Conservation (phyloP, 2,797 vertebrate species). For the Semotilus atromaculatus region DNA sequence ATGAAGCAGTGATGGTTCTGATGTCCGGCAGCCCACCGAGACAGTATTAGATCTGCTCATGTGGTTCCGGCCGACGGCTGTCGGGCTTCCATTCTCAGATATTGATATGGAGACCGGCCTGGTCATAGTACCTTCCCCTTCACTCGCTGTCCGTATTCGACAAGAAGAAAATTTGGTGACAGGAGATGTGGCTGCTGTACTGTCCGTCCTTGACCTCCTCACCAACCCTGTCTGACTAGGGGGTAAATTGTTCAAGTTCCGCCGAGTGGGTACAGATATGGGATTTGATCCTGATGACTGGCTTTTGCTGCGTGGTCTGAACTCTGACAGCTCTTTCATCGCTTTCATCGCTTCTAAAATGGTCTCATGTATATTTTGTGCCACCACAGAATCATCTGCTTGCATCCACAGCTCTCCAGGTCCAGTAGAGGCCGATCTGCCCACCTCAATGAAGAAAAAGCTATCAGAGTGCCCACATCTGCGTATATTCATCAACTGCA, state of each 20-base stretch:
- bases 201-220: constrained; percentile 90
- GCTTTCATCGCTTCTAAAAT: constrained; percentile 98
- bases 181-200: constrained; percentile 82
- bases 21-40: constrained; percentile 72
- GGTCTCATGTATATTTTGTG: constrained; percentile 98
- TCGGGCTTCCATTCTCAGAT: constrained; percentile 83
- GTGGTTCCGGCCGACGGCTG: constrained; percentile 81
- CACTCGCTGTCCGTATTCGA: constrained; percentile 91
- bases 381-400: constrained; percentile 95
- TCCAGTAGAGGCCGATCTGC: constrained; percentile 92
- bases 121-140: constrained; percentile 88
- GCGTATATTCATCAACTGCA: constrained; percentile 98
- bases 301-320: constrained; percentile 96
- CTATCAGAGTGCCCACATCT: constrained; percentile 98
- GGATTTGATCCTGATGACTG: constrained; percentile 91
- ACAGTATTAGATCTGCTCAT: constrained; percentile 89
- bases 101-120: constrained; percentile 82
- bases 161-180: constrained; percentile 82
- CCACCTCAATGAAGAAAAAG: constrained; percentile 98
- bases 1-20: constrained; percentile 68
- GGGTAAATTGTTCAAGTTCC: constrained; percentile 88
- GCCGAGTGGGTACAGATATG: constrained; percentile 90
- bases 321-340: constrained; percentile 94
- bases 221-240: constrained; percentile 93
- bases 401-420: constrained; percentile 99